Base-by-base conservation (phyloP, 2,888 invertebrate species). In the Meteorus cinctellus region DNA sequence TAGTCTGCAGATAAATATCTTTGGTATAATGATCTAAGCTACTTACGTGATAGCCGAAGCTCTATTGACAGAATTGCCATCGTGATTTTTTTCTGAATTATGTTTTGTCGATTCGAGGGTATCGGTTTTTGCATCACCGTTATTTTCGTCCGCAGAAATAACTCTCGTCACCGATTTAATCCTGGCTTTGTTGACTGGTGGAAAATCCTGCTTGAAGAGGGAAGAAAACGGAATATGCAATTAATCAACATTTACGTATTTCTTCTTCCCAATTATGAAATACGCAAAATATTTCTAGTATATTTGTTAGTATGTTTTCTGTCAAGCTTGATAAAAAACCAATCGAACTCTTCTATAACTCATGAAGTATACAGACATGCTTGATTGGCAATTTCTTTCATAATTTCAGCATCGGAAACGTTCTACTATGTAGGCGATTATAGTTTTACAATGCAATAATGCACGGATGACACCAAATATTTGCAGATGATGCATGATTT, bases 31-130 rank as follows among this genome's bases (percentile, higher is more conserved):
- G 31, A 27, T 45, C 81, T 81, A 82, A 85, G 80, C 81, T 34
- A 91, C 92, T 92, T 90, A 94, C 94, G 93, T 93, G 82, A 93
- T 92, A 79, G 92, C 91, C 59, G 93, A 91, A 83, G 91, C 91
- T 86, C 93, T 91, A 88, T 92, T 93, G 74, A 88, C 87, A 10
- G 86, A 81, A 78, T 86, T 89, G 31, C 83, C 84, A 63, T 89
- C 89, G 77, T 89, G 87, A 79, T 85, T 87, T 67, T 89, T 89
- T 63, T 89, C 89, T 16, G 85, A 83, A 3, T 84, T 78, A 34
- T 87, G 84, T 79, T 90, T 89, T 74, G 84, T 84, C 48, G 90
- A 87, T 78, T 84, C 86, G 75, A 87, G 86, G 60, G 90, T 88
- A 79, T 91, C 90, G 65, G 90, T 87, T 83, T 91, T 89, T 86